Evolutionary conservation across 2,113 vertebrate species (phyloP).

Genomic region (Andinoacara biseriatus): DNA sequence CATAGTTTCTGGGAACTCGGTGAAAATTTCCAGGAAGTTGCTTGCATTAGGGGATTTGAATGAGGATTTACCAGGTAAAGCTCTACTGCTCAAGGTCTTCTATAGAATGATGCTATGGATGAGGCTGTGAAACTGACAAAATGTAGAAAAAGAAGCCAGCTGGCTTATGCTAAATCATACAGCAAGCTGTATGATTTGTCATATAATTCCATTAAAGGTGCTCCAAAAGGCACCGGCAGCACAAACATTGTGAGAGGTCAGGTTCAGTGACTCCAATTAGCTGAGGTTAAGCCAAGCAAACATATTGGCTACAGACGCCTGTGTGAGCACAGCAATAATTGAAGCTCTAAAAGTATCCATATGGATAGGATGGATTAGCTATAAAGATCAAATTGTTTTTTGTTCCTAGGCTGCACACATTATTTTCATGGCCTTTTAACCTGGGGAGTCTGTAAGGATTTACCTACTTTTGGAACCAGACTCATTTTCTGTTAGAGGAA

Average conservation of each 20-base stretch:
- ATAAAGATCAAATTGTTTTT: background rate
- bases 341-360: background rate
- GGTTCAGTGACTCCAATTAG: background rate
- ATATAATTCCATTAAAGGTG: background rate
- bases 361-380: background rate
- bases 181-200: background rate
- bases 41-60: slow-evolving; percentile 25
- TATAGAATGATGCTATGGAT: background rate
- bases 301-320: background rate
- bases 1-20: slow-evolving; percentile 41
- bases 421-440: background rate
- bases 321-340: background rate
- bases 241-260: background rate
- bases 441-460: background rate
- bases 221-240: background rate
- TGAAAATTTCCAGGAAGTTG: slow-evolving; percentile 71
- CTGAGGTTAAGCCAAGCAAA: background rate
- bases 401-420: background rate
- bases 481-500: background rate
- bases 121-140: background rate
- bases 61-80: slow-evolving; percentile 66
- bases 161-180: background rate
- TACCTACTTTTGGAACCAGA: background rate
- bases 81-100: background rate
- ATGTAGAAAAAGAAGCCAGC: background rate